Conservation (phyloP, 2,888 invertebrate genomes). For the Tenthredo notha region DNA sequence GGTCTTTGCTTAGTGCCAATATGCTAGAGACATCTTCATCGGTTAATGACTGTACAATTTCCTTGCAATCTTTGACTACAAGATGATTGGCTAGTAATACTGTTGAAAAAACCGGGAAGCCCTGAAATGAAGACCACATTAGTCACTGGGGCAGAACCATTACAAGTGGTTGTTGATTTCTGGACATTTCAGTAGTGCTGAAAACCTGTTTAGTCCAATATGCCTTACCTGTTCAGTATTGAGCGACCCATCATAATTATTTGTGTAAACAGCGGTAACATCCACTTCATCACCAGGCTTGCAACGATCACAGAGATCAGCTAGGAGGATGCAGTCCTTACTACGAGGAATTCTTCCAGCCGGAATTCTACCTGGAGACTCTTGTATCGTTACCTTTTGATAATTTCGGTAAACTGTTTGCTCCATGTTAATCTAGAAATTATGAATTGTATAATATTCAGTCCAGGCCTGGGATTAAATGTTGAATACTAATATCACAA, state of each 20-base stretch:
- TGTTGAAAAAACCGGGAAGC: slow-evolving; percentile 99
- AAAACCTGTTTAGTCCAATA: background rate
- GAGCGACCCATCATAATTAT: slow-evolving; percentile 98
- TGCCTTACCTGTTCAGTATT: slow-evolving; percentile 90
- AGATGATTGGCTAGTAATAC: slow-evolving; percentile 98
- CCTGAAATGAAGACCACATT: slow-evolving; percentile 78
- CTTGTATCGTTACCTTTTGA: slow-evolving; percentile 98
- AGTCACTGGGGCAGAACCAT: background rate
- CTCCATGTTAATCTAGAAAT: slow-evolving; percentile 95
- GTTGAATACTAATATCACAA: background rate
- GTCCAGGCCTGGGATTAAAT: background rate
- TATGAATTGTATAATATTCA: slow-evolving; percentile 48
- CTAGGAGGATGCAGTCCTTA: slow-evolving; percentile 96
- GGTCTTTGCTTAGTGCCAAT: slow-evolving; percentile 92
- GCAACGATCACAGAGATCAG: slow-evolving; percentile 97
- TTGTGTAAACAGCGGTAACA: slow-evolving; percentile 96
- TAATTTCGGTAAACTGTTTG: slow-evolving; percentile 99
- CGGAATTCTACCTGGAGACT: slow-evolving; percentile 98
- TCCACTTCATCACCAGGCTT: slow-evolving; percentile 99
- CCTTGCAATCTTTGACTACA: slow-evolving; percentile 95
- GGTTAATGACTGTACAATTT: slow-evolving; percentile 94
- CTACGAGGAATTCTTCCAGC: slow-evolving; percentile 98
- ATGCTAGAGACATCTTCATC: slow-evolving; percentile 97
- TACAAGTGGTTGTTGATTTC: background rate
- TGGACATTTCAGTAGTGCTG: background rate